phyloP scores from a whole-genome alignment of 2,888 invertebrate species.

The Bellardia pandia region DNA sequence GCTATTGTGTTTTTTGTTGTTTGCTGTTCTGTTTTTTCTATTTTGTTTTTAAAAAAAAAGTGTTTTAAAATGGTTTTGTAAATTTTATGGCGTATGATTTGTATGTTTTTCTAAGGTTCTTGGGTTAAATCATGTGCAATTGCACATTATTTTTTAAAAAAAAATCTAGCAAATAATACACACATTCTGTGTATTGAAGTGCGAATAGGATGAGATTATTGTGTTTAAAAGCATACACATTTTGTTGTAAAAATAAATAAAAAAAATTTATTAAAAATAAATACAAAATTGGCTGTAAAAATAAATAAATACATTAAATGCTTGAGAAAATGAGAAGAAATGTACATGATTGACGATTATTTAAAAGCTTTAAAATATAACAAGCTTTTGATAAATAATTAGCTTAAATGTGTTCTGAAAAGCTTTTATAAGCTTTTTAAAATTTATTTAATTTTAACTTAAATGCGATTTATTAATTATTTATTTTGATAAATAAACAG shows the following conservation, averaged over 20 bases:
- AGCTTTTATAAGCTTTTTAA: neutral
- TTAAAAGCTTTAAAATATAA: neutral
- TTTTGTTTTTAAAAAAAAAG: neutral
- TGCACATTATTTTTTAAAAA: conserved; percentile 52
- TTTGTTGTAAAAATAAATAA: conserved; percentile 38
- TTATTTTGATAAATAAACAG: neutral
- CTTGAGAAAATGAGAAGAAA: neutral
- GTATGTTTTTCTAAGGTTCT: conserved; percentile 57
- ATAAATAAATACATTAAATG: neutral
- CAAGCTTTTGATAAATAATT: neutral
- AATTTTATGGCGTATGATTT: conserved; percentile 33
- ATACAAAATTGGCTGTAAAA: neutral
- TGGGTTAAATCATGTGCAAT: conserved; percentile 70
- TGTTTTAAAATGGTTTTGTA: conserved; percentile 38
- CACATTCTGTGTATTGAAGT: conserved; percentile 19
- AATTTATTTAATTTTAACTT: no score
- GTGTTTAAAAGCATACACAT: neutral
- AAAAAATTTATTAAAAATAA: neutral
- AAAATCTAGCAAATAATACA: neutral
- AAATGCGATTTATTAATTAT: no score
- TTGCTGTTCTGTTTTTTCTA: neutral
- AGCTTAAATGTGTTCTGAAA: neutral
- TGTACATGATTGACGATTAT: neutral
- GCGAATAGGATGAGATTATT: conserved; percentile 27
- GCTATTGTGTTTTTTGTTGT: conserved; percentile 23